These are phyloP conservation scores for Ormyrus labotus DNA, from an alignment of 2,888 invertebrate genomes.

Conservation along the genomic window DNA sequence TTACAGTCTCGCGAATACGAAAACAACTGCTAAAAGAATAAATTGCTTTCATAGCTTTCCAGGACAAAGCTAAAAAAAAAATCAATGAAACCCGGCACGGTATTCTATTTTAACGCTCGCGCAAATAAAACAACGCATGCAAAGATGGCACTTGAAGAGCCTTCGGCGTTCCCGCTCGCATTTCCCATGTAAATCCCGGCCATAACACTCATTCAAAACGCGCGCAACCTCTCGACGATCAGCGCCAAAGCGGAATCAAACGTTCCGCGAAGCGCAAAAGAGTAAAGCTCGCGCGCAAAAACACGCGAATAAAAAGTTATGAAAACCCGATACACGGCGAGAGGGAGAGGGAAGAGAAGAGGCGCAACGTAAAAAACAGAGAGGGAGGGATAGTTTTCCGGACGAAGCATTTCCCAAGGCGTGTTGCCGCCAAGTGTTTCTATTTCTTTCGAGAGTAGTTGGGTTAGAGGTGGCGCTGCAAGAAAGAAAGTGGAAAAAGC, in stretches of 20 bases:
- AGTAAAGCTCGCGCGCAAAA: background rate
- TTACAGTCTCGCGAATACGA: too few relatives aligned
- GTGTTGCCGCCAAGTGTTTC: constrained; percentile 47
- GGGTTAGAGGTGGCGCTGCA: background rate
- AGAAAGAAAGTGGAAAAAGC: constrained; percentile 18
- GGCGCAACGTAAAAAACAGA: background rate
- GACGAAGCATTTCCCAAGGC: constrained; percentile 47
- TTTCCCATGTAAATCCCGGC: background rate
- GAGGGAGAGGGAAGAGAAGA: background rate
- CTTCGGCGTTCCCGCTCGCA: too few relatives aligned
- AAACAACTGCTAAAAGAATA: too few relatives aligned
- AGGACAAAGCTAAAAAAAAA: too few relatives aligned
- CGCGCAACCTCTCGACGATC: background rate
- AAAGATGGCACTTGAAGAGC: too few relatives aligned
- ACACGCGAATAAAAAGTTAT: constrained; percentile 36
- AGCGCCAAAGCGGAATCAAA: too few relatives aligned
- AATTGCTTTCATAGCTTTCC: too few relatives aligned
- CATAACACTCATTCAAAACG: constrained; percentile 4
- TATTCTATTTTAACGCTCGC: too few relatives aligned
- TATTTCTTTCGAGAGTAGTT: constrained; percentile 3
- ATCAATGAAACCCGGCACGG: too few relatives aligned
- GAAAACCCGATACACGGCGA: constrained; percentile 33
- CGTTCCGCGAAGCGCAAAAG: constrained; percentile 1
- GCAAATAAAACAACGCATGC: too few relatives aligned
- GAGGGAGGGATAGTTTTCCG: constrained; percentile 7